Percentiles rank a stretch among this genome's conserved stretches.
Evolutionary conservation across 1,140 invertebrate genomes (phyloP).

Genomic region (Drosophila simulans): DNA sequence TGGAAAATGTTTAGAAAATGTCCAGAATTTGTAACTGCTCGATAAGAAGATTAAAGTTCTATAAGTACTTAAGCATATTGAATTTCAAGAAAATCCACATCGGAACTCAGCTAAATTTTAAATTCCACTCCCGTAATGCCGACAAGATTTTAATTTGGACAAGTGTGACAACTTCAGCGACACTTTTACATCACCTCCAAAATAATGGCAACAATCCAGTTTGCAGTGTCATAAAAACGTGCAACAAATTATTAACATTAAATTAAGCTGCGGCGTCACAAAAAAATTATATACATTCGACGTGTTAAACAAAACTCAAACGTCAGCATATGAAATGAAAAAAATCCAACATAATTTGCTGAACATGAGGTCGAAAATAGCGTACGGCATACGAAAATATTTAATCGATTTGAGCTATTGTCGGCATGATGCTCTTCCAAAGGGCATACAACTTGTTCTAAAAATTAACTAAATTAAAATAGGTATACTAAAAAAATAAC

Average conservation of each 20-base stretch:
- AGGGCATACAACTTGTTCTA: background rate
- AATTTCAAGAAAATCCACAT: background rate
- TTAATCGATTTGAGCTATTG: constrained; percentile 21
- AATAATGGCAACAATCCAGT: constrained; percentile 36
- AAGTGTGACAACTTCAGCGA: constrained; percentile 24
- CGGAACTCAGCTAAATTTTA: constrained; percentile 2
- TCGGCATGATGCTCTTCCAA: background rate
- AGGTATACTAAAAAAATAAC: no score
- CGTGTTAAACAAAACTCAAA: constrained; percentile 54
- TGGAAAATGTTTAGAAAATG: background rate
- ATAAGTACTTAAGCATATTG: background rate
- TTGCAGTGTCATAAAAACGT: constrained; percentile 58
- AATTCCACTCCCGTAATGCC: constrained; percentile 1
- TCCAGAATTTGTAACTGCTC: no score
- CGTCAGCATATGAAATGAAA: constrained; percentile 52
- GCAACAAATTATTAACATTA: constrained; percentile 49
- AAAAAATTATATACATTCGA: constrained; percentile 14
- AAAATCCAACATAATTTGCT: constrained; percentile 35
- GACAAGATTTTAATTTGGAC: constrained; percentile 16
- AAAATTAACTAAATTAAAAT: background rate
- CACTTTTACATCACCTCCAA: constrained; percentile 37
- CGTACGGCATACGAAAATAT: constrained; percentile 35
- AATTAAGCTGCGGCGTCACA: constrained; percentile 13
- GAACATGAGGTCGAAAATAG: constrained; percentile 38
- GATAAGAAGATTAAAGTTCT: no score